A percentile compares a stretch with the other conserved stretches of the same genome.
phyloP scores from a whole-genome alignment of 1,140 invertebrate genomes.

The Platyscapa corneri region DNA sequence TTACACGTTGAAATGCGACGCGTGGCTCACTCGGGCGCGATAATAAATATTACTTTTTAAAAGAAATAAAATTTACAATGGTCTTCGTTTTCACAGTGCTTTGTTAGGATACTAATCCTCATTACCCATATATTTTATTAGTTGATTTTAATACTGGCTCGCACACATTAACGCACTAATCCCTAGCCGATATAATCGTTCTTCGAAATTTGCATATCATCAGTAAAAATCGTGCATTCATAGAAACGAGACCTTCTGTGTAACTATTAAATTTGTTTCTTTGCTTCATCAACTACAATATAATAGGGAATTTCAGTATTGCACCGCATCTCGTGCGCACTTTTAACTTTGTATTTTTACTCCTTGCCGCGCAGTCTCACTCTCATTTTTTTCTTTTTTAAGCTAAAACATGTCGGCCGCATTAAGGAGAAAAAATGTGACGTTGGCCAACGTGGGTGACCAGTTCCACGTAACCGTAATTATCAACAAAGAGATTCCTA shows the following conservation, averaged over 20 bases:
- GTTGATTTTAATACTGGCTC: constrained; percentile 46
- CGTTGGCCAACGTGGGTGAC: constrained; percentile 50
- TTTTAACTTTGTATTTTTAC: constrained; percentile 50
- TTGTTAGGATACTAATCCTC: constrained; percentile 36
- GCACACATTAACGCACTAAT: constrained; percentile 24
- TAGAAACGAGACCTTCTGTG: constrained; percentile 4
- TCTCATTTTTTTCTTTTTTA: constrained; percentile 39
- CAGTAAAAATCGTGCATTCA: constrained; percentile 42
- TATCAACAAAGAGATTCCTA: constrained; percentile 74
- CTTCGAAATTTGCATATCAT: constrained; percentile 14
- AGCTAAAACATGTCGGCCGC: constrained; percentile 43
- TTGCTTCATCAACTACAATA: constrained; percentile 28
- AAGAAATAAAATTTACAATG: constrained; percentile 71
- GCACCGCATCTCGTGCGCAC: constrained; percentile 64
- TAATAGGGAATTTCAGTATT: constrained; percentile 65
- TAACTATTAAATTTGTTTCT: constrained; percentile 33
- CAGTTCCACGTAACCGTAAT: constrained; percentile 58
- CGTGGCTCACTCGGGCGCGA: constrained; percentile 63
- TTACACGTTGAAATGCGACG: constrained; percentile 72
- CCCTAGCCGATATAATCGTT: constrained; percentile 26
- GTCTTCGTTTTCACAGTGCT: constrained; percentile 51
- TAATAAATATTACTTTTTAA: constrained; percentile 71
- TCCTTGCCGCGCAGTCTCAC: constrained; percentile 52
- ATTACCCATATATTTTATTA: constrained; percentile 34
- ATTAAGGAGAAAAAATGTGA: constrained; percentile 47